phyloP scores from a whole-genome alignment of 2,888 invertebrate genomes.

The Gastrophysa polygoni region DNA sequence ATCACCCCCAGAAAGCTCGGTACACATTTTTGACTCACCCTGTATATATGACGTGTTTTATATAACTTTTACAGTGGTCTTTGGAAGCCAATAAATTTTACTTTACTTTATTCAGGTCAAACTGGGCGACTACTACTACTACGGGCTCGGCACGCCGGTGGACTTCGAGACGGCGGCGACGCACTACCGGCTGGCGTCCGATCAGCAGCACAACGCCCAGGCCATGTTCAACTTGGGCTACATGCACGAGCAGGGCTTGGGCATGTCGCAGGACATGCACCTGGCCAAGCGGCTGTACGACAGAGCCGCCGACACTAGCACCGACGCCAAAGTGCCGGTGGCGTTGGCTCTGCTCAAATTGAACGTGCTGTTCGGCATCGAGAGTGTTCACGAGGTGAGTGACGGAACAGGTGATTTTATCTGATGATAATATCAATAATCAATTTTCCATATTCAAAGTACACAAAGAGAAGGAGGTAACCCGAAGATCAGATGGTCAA shows the following conservation, averaged over 20 bases:
- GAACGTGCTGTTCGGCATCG: conserved; percentile 74
- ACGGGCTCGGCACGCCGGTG: conserved; percentile 89
- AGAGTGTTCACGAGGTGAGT: conserved; percentile 74
- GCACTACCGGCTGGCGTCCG: conserved; percentile 90
- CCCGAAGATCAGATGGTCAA: too few relatives aligned
- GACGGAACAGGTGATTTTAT: too few relatives aligned
- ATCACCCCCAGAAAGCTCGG: too few relatives aligned
- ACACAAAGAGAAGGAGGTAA: too few relatives aligned
- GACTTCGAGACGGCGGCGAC: conserved; percentile 93
- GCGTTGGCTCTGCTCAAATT: conserved; percentile 88
- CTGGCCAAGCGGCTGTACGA: conserved; percentile 95
- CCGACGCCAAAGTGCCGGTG: conserved; percentile 93
- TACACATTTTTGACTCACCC: too few relatives aligned
- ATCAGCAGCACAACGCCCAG: conserved; percentile 92
- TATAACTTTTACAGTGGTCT: too few relatives aligned
- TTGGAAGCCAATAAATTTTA: too few relatives aligned
- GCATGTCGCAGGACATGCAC: conserved; percentile 87
- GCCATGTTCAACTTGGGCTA: conserved; percentile 99
- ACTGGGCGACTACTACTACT: conserved; percentile 98
- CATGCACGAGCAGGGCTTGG: conserved; percentile 98
- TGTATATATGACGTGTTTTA: too few relatives aligned
- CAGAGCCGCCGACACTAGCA: conserved; percentile 89
- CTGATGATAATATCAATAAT: too few relatives aligned
- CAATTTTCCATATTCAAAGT: too few relatives aligned
- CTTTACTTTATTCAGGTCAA: too few relatives aligned